Evolutionary conservation across 1,140 invertebrate genomes (phyloP).

Genomic region (Eurosta solidaginis): DNA sequence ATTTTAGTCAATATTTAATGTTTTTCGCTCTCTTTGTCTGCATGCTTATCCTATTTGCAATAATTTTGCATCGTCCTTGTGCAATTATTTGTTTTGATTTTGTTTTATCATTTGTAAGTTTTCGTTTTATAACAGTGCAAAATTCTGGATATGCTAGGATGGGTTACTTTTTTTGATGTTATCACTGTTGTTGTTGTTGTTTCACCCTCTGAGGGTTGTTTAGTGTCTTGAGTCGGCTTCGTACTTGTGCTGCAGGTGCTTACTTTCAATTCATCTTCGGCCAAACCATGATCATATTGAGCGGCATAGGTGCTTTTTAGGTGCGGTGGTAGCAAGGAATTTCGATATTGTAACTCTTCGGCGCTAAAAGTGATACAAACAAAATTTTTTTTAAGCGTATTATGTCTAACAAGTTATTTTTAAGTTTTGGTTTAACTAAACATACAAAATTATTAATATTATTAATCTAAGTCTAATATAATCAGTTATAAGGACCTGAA

Average conservation of each 20-base stretch:
- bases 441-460: no score
- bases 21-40: neutral
- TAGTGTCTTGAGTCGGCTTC: neutral
- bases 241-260: slow-evolving; percentile 37
- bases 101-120: neutral
- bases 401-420: neutral
- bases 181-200: slow-evolving; percentile 16
- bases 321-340: slow-evolving; percentile 85
- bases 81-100: no score
- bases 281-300: slow-evolving; percentile 69
- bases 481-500: no score
- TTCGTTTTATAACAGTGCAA: neutral
- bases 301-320: slow-evolving; percentile 87
- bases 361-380: slow-evolving; percentile 36
- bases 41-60: neutral
- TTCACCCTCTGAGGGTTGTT: slow-evolving; percentile 4
- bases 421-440: neutral
- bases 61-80: neutral
- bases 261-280: slow-evolving; percentile 81
- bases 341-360: slow-evolving; percentile 77
- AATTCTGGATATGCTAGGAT: neutral
- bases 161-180: slow-evolving; percentile 24
- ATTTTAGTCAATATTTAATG: neutral
- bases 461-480: no score
- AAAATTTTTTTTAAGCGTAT: neutral